Percentiles rank a stretch among this genome's conserved stretches.
These are phyloP conservation scores for Zosterops hypoxanthus DNA, from an alignment of 2,113 vertebrate species.

Conservation along the genomic window DNA sequence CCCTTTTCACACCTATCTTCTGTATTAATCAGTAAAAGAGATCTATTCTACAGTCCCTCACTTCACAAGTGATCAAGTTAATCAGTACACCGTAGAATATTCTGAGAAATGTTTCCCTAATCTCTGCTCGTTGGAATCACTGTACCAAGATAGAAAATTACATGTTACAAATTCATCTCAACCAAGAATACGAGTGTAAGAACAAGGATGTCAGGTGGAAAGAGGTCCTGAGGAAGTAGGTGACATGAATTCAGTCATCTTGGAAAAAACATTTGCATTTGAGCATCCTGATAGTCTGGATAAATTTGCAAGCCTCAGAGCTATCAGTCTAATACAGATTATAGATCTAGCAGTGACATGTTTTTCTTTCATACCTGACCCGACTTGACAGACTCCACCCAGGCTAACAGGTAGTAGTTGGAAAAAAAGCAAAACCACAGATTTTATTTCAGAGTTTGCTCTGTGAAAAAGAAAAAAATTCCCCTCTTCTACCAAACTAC, in stretches of 20 bases:
- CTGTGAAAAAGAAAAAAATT: background rate
- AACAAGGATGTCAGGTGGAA: background rate
- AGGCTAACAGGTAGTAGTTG: background rate
- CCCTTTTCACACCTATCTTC: background rate
- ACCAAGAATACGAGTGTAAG: background rate
- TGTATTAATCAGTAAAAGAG: background rate
- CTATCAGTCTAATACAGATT: background rate
- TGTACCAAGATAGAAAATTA: background rate
- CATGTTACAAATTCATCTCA: background rate
- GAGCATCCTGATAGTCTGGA: background rate
- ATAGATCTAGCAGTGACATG: background rate
- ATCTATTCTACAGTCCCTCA: background rate
- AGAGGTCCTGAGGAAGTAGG: background rate
- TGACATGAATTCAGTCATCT: background rate
- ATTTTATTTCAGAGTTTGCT: background rate
- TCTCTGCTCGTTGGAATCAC: background rate
- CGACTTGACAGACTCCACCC: constrained; percentile 31
- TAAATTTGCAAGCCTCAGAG: background rate
- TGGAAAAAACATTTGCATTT: background rate
- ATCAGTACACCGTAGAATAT: background rate
- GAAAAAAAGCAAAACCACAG: background rate
- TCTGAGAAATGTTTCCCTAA: background rate
- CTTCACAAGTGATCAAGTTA: background rate
- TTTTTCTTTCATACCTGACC: background rate
- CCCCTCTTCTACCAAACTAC: background rate